phyloP scores from a whole-genome alignment of 2,888 invertebrate genomes.

The Eretmocerus hayati region DNA sequence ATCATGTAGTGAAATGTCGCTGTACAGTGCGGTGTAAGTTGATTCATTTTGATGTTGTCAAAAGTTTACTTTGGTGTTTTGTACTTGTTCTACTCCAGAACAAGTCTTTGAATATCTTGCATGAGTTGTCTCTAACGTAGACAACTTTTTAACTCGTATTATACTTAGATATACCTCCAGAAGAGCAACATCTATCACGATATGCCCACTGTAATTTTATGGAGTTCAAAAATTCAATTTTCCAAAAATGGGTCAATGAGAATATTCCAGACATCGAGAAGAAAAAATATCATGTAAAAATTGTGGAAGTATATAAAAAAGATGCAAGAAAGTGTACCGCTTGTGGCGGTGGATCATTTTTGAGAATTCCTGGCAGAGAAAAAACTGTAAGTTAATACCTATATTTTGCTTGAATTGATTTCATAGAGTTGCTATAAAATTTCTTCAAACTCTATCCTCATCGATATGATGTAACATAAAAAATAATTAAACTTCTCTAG shows the following conservation, averaged over 20 bases:
- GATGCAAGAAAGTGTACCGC: constrained; percentile 50
- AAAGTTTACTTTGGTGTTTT: no score
- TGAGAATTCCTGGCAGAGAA: constrained; percentile 20
- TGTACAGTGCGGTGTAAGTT: constrained; percentile 16
- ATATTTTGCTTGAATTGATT: no score
- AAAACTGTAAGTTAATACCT: no score
- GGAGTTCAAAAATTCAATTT: constrained; percentile 51
- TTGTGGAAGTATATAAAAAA: constrained; percentile 50
- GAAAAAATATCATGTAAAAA: constrained; percentile 52
- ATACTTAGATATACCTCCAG: constrained; percentile 3
- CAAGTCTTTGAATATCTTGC: no score
- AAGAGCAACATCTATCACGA: constrained; percentile 43
- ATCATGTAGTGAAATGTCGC: constrained; percentile 28
- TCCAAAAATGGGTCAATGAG: constrained; percentile 52
- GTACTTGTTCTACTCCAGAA: no score
- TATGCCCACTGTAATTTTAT: constrained; percentile 56
- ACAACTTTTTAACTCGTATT: no score
- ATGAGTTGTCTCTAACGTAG: no score
- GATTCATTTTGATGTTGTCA: no score
- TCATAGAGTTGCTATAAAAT: no score
- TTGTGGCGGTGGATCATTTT: constrained; percentile 42
- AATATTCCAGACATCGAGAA: constrained; percentile 52
- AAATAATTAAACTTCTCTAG: no score
- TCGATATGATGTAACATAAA: no score
- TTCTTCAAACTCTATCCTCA: no score